Evolutionary conservation across 2,888 invertebrate genomes (phyloP), one percentile per base, ranked within the genome.

Genomic region (Eupelmus urozonus): DNA sequence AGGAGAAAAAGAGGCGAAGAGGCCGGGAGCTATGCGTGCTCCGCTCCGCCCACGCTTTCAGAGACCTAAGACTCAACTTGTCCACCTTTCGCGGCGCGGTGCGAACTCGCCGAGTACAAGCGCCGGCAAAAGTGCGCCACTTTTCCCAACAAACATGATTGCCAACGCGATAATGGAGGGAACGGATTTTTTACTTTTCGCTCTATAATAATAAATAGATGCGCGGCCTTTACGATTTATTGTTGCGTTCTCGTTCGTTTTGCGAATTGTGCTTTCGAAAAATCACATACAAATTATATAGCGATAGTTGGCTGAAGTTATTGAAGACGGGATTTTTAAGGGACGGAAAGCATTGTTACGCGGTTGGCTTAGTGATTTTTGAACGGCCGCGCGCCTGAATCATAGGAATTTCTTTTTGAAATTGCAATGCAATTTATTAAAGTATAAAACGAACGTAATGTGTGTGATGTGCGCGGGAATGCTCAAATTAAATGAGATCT

Each of bases 41-140:
- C 88, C 84, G 89, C 89, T 85, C 89, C 89, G 89, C 89, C 89
- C 88, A 89, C 89, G 88, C 88, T 88, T 87, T 88, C 88, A 88
- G 85, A 89, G 88, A 87, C 87, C 84, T 85, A 86, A 84, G 86
- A 87, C 87, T 88, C 87, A 87, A 89, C 87, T 88, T 89, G 89
- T 89, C 88, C 88, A 88, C 88, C 88, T 88, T 88, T 85, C 69
- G 60, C 73, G 86, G 27, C 65, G 1, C 23, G 79, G 85, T n/a
- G 82, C 87, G 88, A 88, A 86, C 81, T 45, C 20, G 20, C 66
- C 3, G 53, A 65, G 86, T 87, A 88, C 88, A 88, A 86, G 42
- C 62, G 2, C 23, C 80, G 85, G 82, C 87, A 88, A 88, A 86
- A 88, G 85, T 87, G 80, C 81, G n/a, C 3, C 5, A 40, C 53